phyloP scores from a whole-genome alignment of 2,888 invertebrate genomes.

The Cantharis rufa region DNA sequence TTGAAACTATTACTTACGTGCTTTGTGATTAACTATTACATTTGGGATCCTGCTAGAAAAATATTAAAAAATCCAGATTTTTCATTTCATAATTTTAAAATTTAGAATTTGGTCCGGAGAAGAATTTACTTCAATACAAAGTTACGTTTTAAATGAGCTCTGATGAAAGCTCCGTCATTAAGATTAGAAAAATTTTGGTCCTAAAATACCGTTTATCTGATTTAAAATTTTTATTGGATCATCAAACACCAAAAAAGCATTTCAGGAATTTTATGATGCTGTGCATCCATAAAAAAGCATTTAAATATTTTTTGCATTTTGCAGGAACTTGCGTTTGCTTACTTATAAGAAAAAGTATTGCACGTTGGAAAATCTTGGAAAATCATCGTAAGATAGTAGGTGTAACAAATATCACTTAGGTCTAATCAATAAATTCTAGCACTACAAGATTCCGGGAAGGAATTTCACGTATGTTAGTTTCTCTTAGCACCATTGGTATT shows the following conservation, averaged over 20 bases:
- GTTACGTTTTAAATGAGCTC: not conserved
- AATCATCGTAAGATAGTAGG: not conserved
- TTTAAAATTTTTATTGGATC: not conserved
- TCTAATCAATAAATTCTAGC: conserved; percentile 12
- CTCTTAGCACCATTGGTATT: not conserved
- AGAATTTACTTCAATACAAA: not conserved
- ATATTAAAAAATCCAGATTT: not conserved
- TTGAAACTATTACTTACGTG: not conserved
- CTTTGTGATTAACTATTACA: not conserved
- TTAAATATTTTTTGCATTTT: not conserved
- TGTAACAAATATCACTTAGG: not conserved
- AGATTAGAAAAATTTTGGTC: not conserved
- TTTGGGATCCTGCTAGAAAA: not conserved
- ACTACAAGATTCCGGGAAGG: conserved; percentile 6
- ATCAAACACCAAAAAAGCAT: not conserved
- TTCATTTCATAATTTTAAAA: too few species aligned
- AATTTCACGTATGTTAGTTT: not conserved
- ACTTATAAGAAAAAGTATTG: not conserved
- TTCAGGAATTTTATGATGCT: not conserved
- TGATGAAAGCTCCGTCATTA: not conserved
- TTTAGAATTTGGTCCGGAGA: not conserved
- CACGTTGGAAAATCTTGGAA: not conserved
- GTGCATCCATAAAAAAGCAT: not conserved
- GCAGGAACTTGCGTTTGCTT: not conserved
- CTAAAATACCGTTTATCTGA: not conserved